Percentiles rank a stretch among this genome's conserved stretches.
These are phyloP conservation scores for Argentina silus DNA, from an alignment of 2,797 vertebrate species.

Conservation along the genomic window DNA sequence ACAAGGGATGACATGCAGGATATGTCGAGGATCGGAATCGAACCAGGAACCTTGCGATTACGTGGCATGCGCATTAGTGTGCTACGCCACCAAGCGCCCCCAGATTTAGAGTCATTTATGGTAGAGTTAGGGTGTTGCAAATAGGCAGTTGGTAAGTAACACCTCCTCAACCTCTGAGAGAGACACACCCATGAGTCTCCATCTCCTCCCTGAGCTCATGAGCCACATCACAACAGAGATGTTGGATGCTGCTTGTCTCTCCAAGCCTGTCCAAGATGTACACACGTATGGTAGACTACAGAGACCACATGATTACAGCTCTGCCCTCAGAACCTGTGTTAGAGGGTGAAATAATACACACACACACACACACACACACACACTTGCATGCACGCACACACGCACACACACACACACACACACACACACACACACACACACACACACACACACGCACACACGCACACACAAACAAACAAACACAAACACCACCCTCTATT, in stretches of 20 bases:
- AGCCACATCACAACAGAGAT: not conserved
- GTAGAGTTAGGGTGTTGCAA: too few species aligned
- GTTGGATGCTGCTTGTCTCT: not conserved
- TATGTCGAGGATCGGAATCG: too few species aligned
- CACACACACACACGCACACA: too few species aligned
- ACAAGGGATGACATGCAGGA: too few species aligned
- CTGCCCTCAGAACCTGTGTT: not conserved
- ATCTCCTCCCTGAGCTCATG: not conserved
- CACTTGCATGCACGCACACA: not conserved
- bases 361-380: not conserved
- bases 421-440: too few species aligned
- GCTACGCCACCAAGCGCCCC: too few species aligned
- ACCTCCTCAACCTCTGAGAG: not conserved
- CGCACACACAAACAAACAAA: not conserved
- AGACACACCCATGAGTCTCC: not conserved
- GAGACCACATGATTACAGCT: not conserved
- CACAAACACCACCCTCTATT: constrained; percentile 10
- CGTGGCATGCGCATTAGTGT: too few species aligned
- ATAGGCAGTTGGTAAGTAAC: not conserved
- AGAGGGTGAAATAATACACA: not conserved
- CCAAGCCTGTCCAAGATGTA: not conserved
- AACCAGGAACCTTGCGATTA: too few species aligned
- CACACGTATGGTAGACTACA: too few species aligned
- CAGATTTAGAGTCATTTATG: too few species aligned
- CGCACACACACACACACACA: too few species aligned